Conservation (phyloP, 2,797 vertebrate species). For the Melanotaenia boesemani region DNA sequence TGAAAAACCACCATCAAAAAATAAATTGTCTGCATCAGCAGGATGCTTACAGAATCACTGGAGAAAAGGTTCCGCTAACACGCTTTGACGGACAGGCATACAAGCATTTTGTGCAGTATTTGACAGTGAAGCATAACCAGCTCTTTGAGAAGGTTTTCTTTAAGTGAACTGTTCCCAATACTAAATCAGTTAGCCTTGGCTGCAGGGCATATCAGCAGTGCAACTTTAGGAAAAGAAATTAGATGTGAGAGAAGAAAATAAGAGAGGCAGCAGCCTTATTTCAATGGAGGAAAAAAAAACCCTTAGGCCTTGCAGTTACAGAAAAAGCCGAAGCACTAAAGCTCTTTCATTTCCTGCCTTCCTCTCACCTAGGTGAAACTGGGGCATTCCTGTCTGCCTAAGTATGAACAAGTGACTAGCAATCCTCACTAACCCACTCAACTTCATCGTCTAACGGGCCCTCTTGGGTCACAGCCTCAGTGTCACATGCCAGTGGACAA, state of each 20-base stretch:
- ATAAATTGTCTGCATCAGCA: constrained; percentile 55
- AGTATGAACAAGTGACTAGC: constrained; percentile 33
- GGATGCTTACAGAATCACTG: constrained; percentile 44
- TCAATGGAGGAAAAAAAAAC: constrained; percentile 13
- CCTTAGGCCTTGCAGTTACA: constrained; percentile 1
- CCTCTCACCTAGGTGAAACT: constrained; percentile 44
- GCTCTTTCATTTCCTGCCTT: constrained; percentile 26
- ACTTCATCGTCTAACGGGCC: constrained; percentile 37
- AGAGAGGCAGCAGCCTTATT: constrained; percentile 8
- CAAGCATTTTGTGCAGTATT: constrained; percentile 48
- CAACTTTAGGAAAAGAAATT: neutral
- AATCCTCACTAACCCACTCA: constrained; percentile 41
- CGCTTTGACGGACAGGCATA: constrained; percentile 60
- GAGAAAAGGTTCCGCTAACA: constrained; percentile 37
- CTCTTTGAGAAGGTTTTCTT: constrained; percentile 49
- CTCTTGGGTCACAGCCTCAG: constrained; percentile 54
- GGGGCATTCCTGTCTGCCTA: constrained; percentile 45
- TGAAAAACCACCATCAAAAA: constrained; percentile 19
- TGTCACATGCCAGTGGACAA: constrained; percentile 63
- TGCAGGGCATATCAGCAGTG: constrained; percentile 4
- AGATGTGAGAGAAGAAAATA: constrained; percentile 3
- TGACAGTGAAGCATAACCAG: constrained; percentile 56
- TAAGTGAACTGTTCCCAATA: constrained; percentile 25
- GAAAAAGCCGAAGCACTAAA: neutral
- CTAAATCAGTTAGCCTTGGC: constrained; percentile 37